phyloP scores from a whole-genome alignment of 2,113 vertebrate species.

The Todiramphus saurophagus region DNA sequence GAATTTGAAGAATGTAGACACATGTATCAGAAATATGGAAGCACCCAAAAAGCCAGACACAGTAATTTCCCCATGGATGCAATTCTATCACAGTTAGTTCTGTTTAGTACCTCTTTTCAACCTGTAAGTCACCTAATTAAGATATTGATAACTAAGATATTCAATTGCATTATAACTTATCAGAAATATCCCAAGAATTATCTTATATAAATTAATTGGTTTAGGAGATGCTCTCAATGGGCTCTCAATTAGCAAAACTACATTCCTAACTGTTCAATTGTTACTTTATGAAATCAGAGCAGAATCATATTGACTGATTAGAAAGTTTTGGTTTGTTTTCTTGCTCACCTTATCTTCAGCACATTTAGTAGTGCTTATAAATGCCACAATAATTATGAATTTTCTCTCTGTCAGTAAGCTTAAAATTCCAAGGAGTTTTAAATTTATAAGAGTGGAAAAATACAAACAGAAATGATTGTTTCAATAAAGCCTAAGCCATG shows the following conservation, averaged over 20 bases:
- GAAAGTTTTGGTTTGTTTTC: not conserved
- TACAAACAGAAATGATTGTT: not conserved
- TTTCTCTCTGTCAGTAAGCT: not conserved
- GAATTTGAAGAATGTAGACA: not conserved
- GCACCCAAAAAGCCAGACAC: not conserved
- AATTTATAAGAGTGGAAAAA: not conserved
- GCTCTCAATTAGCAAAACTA: not conserved
- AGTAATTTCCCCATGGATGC: not conserved
- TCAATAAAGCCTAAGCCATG: not conserved
- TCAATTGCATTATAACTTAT: not conserved
- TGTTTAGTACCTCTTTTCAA: not conserved
- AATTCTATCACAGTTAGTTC: not conserved
- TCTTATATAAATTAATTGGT: not conserved
- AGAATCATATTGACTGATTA: not conserved
- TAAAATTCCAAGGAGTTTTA: not conserved
- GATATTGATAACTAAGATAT: not conserved
- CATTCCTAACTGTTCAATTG: not conserved
- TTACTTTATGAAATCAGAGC: not conserved
- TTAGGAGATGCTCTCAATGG: not conserved
- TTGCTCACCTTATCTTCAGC: not conserved
- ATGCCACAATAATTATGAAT: not conserved
- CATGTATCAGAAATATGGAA: not conserved
- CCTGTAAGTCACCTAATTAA: not conserved
- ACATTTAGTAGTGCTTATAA: not conserved
- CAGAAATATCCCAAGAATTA: not conserved